A percentile compares a stretch with the other conserved stretches of the same genome.
phyloP scores from a whole-genome alignment of 2,888 invertebrate species.

The Alcis repandata region DNA sequence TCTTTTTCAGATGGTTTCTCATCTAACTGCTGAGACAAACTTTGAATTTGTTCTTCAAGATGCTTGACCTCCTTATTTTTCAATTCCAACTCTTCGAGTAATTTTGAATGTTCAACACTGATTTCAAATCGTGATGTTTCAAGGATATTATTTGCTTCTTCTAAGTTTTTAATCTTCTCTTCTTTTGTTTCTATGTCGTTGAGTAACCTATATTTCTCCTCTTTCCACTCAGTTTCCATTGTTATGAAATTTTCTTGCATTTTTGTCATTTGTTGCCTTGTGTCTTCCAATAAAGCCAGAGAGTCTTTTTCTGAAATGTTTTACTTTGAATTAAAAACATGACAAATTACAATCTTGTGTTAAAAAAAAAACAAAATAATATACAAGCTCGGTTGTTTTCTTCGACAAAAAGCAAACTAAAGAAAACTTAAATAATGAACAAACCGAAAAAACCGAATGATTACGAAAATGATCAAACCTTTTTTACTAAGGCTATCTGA shows the following conservation, averaged over 20 bases:
- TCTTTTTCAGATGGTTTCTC: constrained; percentile 56
- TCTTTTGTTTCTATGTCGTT: constrained; percentile 86
- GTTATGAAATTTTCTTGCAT: constrained; percentile 93
- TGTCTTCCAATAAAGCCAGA: constrained; percentile 91
- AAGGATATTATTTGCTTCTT: constrained; percentile 84
- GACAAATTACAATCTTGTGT: no score
- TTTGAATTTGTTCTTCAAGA: constrained; percentile 69
- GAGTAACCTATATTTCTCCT: constrained; percentile 87
- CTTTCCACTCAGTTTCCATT: constrained; percentile 90
- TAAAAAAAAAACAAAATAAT: no score
- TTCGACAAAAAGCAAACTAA: no score
- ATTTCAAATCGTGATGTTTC: constrained; percentile 82
- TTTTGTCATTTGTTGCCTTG: constrained; percentile 92
- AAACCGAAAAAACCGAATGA: no score
- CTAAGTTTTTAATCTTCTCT: constrained; percentile 83
- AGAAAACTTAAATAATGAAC: no score
- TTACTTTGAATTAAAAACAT: background rate
- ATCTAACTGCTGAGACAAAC: constrained; percentile 52
- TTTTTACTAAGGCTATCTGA: constrained; percentile 90
- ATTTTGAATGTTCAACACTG: constrained; percentile 84
- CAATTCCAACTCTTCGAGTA: constrained; percentile 83
- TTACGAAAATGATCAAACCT: constrained; percentile 66
- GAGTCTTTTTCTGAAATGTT: constrained; percentile 88
- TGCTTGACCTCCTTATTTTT: constrained; percentile 77
- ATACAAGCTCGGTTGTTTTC: no score